Evolutionary conservation across 2,113 vertebrate genomes (phyloP).

Genomic region (Thomomys bottae): DNA sequence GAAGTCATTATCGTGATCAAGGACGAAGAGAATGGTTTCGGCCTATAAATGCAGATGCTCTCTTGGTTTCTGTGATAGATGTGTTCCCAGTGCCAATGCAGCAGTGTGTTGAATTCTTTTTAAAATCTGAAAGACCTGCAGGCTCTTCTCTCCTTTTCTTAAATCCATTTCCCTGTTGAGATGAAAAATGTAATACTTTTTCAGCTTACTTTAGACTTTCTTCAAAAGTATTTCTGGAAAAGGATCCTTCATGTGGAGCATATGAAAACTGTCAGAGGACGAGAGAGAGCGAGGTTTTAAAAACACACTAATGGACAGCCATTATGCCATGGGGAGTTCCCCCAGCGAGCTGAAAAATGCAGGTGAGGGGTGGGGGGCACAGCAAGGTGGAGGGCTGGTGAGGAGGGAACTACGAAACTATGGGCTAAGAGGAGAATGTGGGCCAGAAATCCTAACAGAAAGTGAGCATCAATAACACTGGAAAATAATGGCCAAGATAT

Average conservation of each 20-base stretch:
- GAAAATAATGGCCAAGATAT: conserved; percentile 49
- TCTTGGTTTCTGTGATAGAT: conserved; percentile 83
- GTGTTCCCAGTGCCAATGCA: conserved; percentile 82
- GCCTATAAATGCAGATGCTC: conserved; percentile 86
- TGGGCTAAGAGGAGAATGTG: neutral
- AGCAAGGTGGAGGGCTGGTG: neutral
- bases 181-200: conserved; percentile 90
- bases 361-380: neutral
- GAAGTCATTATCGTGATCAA: conserved; percentile 86
- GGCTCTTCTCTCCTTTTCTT: conserved; percentile 86
- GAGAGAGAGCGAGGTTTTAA: conserved; percentile 76
- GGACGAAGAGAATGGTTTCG: conserved; percentile 80
- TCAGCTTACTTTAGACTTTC: conserved; percentile 89
- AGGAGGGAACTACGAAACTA: conserved; percentile 36
- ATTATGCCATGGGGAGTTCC: conserved; percentile 82
- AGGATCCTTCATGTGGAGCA: conserved; percentile 83
- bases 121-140: conserved; percentile 88
- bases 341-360: conserved; percentile 66
- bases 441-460: conserved; percentile 61
- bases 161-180: conserved; percentile 88
- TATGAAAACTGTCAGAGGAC: conserved; percentile 81
- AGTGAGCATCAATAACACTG: conserved; percentile 62
- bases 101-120: conserved; percentile 86
- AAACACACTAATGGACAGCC: conserved; percentile 83
- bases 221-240: conserved; percentile 87